Conservation (phyloP, 2,888 invertebrate genomes). For the Alviniconcha strummeri region DNA sequence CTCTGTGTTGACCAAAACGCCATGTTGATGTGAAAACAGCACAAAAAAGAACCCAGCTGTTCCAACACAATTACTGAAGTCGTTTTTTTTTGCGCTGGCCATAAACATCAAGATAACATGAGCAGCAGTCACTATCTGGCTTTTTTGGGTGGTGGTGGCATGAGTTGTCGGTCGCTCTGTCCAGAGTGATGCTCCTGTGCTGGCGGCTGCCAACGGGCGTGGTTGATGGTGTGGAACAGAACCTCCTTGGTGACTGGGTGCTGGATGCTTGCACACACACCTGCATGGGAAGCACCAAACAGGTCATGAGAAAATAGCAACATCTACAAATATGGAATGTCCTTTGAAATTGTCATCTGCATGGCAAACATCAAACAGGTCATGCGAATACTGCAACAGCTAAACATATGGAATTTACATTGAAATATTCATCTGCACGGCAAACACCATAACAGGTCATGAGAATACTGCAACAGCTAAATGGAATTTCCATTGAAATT, state of each 20-base stretch:
- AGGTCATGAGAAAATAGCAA: neutral
- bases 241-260: slow-evolving; percentile 90
- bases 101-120: too few species aligned
- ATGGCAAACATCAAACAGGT: neutral
- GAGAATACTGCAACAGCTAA: too few species aligned
- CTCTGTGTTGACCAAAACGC: too few species aligned
- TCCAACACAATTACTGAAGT: too few species aligned
- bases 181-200: slow-evolving; percentile 18
- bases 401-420: too few species aligned
- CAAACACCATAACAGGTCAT: too few species aligned
- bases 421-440: too few species aligned
- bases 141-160: slow-evolving; percentile 46
- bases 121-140: slow-evolving; percentile 4
- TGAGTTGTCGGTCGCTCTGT: slow-evolving; percentile 33
- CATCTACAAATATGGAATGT: neutral
- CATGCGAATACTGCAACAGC: too few species aligned
- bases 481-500: too few species aligned
- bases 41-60: too few species aligned
- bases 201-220: slow-evolving; percentile 45
- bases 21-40: too few species aligned
- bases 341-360: neutral
- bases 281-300: slow-evolving; percentile 73
- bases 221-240: slow-evolving; percentile 78
- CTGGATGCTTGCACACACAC: slow-evolving; percentile 87
- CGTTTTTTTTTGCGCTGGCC: too few species aligned